Evolutionary conservation across 1,140 invertebrate species (phyloP), one percentile per base, ranked within the genome.

Genomic region (Drosophila pseudoobscura): DNA sequence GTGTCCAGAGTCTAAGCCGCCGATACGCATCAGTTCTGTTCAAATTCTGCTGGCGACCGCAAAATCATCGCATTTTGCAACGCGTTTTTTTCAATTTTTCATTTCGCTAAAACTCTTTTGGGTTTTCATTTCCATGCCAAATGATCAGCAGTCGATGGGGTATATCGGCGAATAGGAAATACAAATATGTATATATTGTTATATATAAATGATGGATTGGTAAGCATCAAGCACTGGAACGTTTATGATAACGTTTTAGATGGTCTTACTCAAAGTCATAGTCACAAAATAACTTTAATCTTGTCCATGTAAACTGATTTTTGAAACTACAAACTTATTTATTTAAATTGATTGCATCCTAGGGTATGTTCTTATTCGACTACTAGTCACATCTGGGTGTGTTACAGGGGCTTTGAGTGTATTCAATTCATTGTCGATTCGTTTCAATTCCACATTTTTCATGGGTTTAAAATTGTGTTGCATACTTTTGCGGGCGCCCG

Each of bases 1-100:
- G 61, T 83, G 83, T 88, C 82, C 83, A 82, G 56, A 68, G 64
- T 44, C 71, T 88, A 87, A 87, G 74, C 83, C 70, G 64, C 66
- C 57, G 63, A 78, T 73, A 59, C 54, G 57, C 69, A 78, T 55
- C 62, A 46, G 72, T 68, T 26, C 24, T 26, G 72, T 75, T 20
- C 20, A 20, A 20, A 20, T 20, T 72, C 45, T 52, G 66, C 76
- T 50, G 61, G 46, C 66, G 56, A 73, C 80, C 77, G 63, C 80
- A 84, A 77, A 73, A 73, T 60, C 62, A 63, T 83, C 79, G 79
- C 64, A 74, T 82, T 80, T 72, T 62, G 49, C 7, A 61, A 51
- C 53, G 58, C 59, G 64, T 66, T 61, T 63, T 78, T 78, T 85
- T 78, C 55, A 71, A 85, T 87, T 78, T 87, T 85, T 78, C 65